Percentiles rank a stretch among this genome's conserved stretches.
Evolutionary conservation across 1,140 invertebrate genomes (phyloP).

Genomic region (Cydia amplana): DNA sequence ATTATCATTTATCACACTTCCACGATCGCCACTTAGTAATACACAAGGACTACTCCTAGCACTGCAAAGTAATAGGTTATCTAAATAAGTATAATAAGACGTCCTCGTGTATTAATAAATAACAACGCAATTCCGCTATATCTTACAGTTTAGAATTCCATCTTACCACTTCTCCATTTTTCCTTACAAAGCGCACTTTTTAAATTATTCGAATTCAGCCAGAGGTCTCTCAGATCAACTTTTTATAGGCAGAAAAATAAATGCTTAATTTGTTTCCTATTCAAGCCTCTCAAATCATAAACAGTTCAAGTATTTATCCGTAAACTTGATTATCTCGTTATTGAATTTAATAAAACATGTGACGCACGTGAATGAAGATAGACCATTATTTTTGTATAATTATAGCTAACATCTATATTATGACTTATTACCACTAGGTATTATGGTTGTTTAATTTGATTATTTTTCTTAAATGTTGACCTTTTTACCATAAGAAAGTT

Average conservation of each 20-base stretch:
- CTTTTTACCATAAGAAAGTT: not conserved
- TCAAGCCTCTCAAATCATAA: not conserved
- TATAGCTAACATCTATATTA: constrained; percentile 11
- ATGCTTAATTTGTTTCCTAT: not conserved
- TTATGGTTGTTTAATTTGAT: not conserved
- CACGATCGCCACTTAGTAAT: constrained; percentile 23
- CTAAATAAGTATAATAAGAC: not conserved
- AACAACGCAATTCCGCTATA: constrained; percentile 24
- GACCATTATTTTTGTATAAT: not conserved
- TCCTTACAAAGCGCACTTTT: not conserved
- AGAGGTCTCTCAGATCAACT: not conserved
- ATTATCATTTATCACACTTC: constrained; percentile 37
- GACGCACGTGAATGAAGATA: not conserved
- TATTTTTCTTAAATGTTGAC: constrained; percentile 10
- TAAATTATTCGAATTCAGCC: not conserved
- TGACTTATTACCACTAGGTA: constrained; percentile 7
- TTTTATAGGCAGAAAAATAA: not conserved
- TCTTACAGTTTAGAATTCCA: constrained; percentile 30
- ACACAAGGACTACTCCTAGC: not conserved
- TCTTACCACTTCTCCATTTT: not conserved
- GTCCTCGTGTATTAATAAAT: constrained; percentile 26
- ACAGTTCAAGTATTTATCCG: not conserved
- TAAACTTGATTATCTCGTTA: not conserved
- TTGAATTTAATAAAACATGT: not conserved
- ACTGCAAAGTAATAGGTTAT: not conserved